These are phyloP conservation scores for Falco biarmicus DNA, from an alignment of 2,797 vertebrate genomes.

Conservation along the genomic window DNA sequence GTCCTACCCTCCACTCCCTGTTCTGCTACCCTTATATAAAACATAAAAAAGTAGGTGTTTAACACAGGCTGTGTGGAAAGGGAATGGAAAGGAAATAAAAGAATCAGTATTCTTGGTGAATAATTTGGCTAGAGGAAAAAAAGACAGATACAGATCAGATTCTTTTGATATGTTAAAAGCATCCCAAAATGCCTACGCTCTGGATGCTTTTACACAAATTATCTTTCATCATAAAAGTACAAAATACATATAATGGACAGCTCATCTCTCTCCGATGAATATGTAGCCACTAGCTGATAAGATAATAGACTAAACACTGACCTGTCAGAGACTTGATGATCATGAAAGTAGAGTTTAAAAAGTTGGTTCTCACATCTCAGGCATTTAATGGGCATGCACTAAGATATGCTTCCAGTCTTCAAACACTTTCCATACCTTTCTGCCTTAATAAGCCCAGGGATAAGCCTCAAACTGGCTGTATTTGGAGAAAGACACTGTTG, in stretches of 20 bases:
- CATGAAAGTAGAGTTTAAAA: conserved; percentile 65
- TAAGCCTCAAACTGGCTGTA: neutral
- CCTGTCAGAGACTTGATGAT: conserved; percentile 48
- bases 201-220: conserved; percentile 73
- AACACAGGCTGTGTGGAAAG: neutral
- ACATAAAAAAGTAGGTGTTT: neutral
- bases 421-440: neutral
- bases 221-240: conserved; percentile 72
- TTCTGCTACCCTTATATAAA: neutral
- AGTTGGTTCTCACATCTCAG: conserved; percentile 43
- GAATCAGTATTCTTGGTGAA: conserved; percentile 63
- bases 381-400: conserved; percentile 41
- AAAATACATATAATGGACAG: conserved; percentile 70
- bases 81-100: conserved; percentile 54
- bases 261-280: conserved; percentile 70
- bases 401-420: conserved; percentile 25
- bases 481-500: conserved; percentile 7
- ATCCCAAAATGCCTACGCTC: conserved; percentile 64
- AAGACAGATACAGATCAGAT: conserved; percentile 63
- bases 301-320: conserved; percentile 68
- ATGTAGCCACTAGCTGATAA: conserved; percentile 65
- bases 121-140: conserved; percentile 65
- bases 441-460: conserved; percentile 18
- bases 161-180: conserved; percentile 74
- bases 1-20: neutral